Base-by-base conservation (phyloP, 2,113 vertebrate genomes). In the Catagonus wagneri region DNA sequence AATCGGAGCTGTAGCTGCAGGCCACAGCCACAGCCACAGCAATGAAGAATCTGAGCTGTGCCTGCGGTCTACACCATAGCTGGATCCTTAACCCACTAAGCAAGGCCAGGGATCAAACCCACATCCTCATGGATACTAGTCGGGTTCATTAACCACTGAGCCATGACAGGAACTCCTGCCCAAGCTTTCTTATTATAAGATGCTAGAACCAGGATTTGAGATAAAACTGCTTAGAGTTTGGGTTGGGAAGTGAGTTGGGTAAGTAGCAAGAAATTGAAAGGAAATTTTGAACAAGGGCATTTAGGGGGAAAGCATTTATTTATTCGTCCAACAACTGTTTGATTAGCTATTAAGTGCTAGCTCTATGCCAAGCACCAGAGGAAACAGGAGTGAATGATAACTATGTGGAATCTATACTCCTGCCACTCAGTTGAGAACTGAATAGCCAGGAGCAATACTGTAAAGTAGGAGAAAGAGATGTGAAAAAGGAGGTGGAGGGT, bases 381-480 rank as follows among this genome's bases (percentile, higher is more conserved):
- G n/a, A 87, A 80, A 68, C 0, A 29, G n/a, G 79, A 80, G 36
- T 60, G 22, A 75, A 11, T 15, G 66, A 1, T 2, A n/a, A 15
- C 32, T 7, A 23, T 13, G 2, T 1, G 11, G 14, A 12, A 17
- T 25, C 61, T n/a, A 0, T 14, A 4, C 6, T 32, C n/a, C 39
- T 71, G 39, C 36, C 22, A 32, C 76, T 60, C 81, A 1, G 65
- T 23, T 36, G 32, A 66, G n/a, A 86, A 54, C 83, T 36, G 54
- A 79, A 50, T 22, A 72, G 13, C n/a, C 68, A 34, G 52, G 11
- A 65, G 4, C 58, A 68, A 8, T 9, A 20, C 25, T 2, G 4
- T 71, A 17, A 83, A 52, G 32, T 11, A 0, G 0, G 25, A 50
- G 54, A 34, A 60, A 66, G 44, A 17, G 58, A 32, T 22, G 15